These are phyloP conservation scores for Channa argus DNA, from an alignment of 2,113 vertebrate species.

Conservation along the genomic window DNA sequence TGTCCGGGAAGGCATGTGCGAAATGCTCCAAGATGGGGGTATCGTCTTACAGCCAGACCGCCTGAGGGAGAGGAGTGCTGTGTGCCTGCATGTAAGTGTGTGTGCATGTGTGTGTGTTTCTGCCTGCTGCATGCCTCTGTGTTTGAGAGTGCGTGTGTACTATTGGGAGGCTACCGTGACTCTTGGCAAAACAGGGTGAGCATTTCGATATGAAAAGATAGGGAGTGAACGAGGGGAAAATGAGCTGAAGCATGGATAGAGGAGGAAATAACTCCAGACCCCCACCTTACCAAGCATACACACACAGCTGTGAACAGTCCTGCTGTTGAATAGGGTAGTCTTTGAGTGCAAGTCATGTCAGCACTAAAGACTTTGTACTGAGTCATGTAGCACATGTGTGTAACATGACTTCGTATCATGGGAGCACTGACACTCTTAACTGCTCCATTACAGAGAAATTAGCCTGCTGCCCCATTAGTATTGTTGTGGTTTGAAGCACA, in stretches of 20 bases:
- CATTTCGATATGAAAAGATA: conserved; percentile 67
- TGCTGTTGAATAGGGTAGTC: conserved; percentile 58
- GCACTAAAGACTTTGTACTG: conserved; percentile 39
- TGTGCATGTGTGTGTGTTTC: conserved; percentile 16
- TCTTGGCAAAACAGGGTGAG: conserved; percentile 47
- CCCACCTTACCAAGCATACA: conserved; percentile 22
- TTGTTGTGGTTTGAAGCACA: conserved; percentile 53
- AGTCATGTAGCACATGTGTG: conserved; percentile 67
- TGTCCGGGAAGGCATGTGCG: conserved; percentile 85
- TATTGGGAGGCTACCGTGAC: conserved; percentile 37
- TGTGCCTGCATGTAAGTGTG: conserved; percentile 59
- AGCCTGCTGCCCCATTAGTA: conserved; percentile 56
- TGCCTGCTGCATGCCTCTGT: conserved; percentile 1
- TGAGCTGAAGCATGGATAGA: conserved; percentile 43
- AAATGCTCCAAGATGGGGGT: conserved; percentile 81
- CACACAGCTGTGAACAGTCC: conserved; percentile 66
- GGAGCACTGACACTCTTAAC: conserved; percentile 52
- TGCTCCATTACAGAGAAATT: conserved; percentile 47
- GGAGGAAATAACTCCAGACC: conserved; percentile 50
- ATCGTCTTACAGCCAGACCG: conserved; percentile 84
- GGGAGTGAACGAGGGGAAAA: conserved; percentile 18
- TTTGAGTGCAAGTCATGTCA: conserved; percentile 64
- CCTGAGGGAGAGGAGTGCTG: conserved; percentile 74
- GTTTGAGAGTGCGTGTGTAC: conserved; percentile 5
- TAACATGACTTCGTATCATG: conserved; percentile 68